A percentile compares a stretch with the other conserved stretches of the same genome.
phyloP scores from a whole-genome alignment of 2,797 vertebrate genomes.

The Otus scops region DNA sequence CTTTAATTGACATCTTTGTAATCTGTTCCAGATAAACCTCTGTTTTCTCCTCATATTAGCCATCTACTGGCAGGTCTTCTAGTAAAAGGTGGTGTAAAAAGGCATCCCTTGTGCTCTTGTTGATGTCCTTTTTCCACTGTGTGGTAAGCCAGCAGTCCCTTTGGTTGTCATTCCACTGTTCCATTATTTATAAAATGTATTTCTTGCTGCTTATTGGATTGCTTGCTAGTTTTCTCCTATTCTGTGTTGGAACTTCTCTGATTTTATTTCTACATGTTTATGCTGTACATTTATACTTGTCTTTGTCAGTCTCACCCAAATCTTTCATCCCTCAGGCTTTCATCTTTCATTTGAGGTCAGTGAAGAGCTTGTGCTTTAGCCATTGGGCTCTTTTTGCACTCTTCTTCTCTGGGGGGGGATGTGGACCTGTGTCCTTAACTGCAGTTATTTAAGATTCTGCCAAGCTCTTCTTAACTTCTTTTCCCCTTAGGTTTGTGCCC shows the following conservation, averaged over 20 bases:
- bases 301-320: neutral
- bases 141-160: neutral
- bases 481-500: neutral
- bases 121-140: neutral
- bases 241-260: neutral
- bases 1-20: neutral
- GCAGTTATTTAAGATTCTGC: neutral
- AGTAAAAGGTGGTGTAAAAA: neutral
- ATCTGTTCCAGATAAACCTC: neutral
- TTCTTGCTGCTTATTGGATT: neutral
- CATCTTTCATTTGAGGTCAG: neutral
- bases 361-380: neutral
- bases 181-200: neutral
- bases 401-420: neutral
- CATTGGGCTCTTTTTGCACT: neutral
- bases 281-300: neutral
- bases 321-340: neutral
- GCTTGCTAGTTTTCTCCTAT: neutral
- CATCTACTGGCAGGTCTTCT: neutral
- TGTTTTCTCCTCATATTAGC: neutral
- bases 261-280: conserved; percentile 15
- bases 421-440: neutral
- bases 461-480: neutral
- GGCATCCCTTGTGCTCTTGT: neutral
- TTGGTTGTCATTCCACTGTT: neutral